These are phyloP conservation scores for Crambe crambe DNA, from an alignment of 37 sponge, comb jelly and placozoan species.

Conservation along the genomic window DNA sequence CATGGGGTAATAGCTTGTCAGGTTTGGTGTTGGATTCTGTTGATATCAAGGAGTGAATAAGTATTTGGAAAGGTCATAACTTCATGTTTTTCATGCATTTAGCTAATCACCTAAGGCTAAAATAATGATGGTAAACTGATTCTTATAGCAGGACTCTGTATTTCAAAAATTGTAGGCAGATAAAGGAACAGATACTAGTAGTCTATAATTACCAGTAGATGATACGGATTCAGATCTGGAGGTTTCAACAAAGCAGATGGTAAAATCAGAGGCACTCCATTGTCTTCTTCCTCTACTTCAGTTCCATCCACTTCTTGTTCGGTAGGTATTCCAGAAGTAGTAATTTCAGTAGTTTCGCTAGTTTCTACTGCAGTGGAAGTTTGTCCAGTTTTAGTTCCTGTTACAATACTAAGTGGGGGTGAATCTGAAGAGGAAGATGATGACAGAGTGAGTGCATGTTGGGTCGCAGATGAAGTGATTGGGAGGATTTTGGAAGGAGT, in stretches of 20 bases:
- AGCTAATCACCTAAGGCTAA: no score
- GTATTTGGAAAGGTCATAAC: no score
- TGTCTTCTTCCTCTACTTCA: neutral
- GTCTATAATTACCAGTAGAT: neutral
- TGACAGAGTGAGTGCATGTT: neutral
- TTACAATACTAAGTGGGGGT: neutral
- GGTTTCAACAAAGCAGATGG: neutral
- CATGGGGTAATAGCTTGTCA: constrained; percentile 13
- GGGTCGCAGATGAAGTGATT: neutral
- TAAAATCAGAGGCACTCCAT: neutral
- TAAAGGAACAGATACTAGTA: neutral
- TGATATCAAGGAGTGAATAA: neutral
- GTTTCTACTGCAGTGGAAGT: neutral
- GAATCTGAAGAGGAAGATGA: neutral
- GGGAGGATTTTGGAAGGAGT: neutral
- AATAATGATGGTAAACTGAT: no score
- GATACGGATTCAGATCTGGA: neutral
- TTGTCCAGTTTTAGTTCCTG: neutral
- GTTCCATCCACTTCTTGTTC: neutral
- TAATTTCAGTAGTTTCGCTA: neutral
- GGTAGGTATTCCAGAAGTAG: neutral
- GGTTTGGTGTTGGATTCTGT: constrained; percentile 50
- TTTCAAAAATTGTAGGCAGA: no score
- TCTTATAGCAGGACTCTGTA: neutral
- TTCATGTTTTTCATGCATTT: no score